Conservation (phyloP, 2,797 vertebrate genomes). For the Crocodylus rhombifer region DNA sequence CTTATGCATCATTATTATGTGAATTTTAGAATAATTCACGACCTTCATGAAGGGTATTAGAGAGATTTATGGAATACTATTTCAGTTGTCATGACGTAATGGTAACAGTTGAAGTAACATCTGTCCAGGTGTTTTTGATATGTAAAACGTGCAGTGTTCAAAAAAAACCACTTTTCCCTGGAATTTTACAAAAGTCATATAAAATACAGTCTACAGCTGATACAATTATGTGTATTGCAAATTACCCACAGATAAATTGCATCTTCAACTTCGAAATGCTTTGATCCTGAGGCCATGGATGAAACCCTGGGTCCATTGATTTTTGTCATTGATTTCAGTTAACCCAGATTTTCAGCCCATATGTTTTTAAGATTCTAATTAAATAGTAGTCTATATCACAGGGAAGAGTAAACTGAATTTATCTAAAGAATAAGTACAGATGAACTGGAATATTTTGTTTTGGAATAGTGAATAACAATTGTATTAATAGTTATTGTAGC, state of each 20-base stretch:
- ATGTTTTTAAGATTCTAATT: constrained; percentile 39
- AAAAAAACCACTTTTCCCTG: constrained; percentile 26
- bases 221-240: not conserved
- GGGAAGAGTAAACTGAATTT: not conserved
- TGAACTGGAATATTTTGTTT: not conserved
- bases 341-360: not conserved
- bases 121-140: constrained; percentile 70
- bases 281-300: not conserved
- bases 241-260: not conserved
- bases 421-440: not conserved
- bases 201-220: constrained; percentile 50
- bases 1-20: not conserved
- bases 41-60: constrained; percentile 43
- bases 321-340: constrained; percentile 5
- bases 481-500: not conserved
- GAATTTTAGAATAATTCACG: constrained; percentile 41
- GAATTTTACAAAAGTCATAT: constrained; percentile 51
- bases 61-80: constrained; percentile 65
- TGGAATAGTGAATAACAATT: not conserved
- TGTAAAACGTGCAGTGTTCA: constrained; percentile 50
- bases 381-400: not conserved
- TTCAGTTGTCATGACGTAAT: constrained; percentile 59
- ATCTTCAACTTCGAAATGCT: constrained; percentile 30
- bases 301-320: not conserved
- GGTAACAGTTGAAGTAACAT: constrained; percentile 43